phyloP scores from a whole-genome alignment of 2,113 vertebrate species.

The Oncorhynchus keta region DNA sequence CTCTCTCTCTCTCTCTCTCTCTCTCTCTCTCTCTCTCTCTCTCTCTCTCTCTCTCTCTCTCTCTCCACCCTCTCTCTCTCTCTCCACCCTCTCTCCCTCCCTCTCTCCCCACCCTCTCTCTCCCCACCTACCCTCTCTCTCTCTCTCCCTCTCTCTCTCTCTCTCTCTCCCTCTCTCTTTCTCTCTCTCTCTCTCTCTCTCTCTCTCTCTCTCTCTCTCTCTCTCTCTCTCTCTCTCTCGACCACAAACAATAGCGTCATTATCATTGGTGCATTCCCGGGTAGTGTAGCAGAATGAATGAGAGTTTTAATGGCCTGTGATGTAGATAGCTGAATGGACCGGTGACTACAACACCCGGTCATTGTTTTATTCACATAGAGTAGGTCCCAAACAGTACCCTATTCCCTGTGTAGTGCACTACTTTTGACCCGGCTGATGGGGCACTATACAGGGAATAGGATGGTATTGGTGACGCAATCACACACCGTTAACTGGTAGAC shows the following conservation, averaged over 20 bases:
- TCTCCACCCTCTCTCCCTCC: no score
- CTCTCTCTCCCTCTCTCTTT: slow-evolving; percentile 40
- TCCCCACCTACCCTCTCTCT: no score
- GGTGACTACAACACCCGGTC: background rate
- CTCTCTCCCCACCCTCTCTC: no score
- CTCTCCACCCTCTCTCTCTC: no score
- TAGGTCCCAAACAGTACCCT: background rate
- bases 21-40: no score
- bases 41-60: no score
- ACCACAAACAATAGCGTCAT: slow-evolving; percentile 64
- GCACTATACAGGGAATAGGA: no score
- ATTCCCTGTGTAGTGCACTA: no score
- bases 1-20: no score
- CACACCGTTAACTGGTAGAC: slow-evolving; percentile 27
- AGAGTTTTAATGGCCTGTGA: slow-evolving; percentile 46
- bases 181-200: slow-evolving; percentile 42
- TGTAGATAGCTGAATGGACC: slow-evolving; percentile 40
- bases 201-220: no score
- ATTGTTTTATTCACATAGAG: slow-evolving; percentile 23
- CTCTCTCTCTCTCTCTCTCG: no score
- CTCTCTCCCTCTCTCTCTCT: background rate
- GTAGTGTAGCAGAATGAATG: slow-evolving; percentile 2
- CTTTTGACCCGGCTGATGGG: no score
- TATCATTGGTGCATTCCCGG: slow-evolving; percentile 56
- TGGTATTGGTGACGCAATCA: background rate